Conservation (phyloP, 1,140 invertebrate species). For the Eriocheir sinensis region DNA sequence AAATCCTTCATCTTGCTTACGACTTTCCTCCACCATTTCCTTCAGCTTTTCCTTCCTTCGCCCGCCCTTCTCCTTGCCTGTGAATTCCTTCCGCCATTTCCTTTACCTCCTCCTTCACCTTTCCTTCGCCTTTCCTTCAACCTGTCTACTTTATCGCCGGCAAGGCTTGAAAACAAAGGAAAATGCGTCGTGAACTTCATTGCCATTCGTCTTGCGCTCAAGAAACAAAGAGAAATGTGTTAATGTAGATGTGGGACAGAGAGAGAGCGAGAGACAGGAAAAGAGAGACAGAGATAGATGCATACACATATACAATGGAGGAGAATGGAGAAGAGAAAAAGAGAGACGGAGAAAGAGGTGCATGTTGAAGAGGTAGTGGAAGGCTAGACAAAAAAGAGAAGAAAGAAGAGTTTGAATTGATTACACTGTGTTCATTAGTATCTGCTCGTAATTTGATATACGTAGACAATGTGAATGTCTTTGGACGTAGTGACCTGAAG, state of each 20-base stretch:
- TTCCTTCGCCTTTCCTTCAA: not conserved
- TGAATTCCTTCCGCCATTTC: too few relatives aligned
- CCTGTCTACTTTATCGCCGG: not conserved
- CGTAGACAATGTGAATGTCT: too few relatives aligned
- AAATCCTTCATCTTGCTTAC: too few relatives aligned
- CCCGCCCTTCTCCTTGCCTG: too few relatives aligned
- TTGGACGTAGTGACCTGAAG: too few relatives aligned
- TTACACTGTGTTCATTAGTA: not conserved
- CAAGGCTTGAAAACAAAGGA: not conserved
- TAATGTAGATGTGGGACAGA: not conserved
- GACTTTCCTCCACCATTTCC: too few relatives aligned
- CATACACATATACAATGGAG: conserved; percentile 19
- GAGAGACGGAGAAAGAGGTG: too few relatives aligned
- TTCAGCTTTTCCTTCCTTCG: too few relatives aligned
- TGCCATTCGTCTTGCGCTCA: not conserved
- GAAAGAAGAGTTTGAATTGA: not conserved
- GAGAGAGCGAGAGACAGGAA: conserved; percentile 11
- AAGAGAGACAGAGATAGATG: not conserved
- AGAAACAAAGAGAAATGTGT: not conserved
- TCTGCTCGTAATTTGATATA: too few relatives aligned
- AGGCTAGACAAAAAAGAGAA: not conserved
- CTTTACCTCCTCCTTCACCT: not conserved
- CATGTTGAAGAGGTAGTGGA: too few relatives aligned
- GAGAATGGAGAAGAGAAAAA: not conserved
- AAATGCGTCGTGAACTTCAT: not conserved